phyloP scores from a whole-genome alignment of 1,140 invertebrate genomes.

The Probaryconus sp. region DNA sequence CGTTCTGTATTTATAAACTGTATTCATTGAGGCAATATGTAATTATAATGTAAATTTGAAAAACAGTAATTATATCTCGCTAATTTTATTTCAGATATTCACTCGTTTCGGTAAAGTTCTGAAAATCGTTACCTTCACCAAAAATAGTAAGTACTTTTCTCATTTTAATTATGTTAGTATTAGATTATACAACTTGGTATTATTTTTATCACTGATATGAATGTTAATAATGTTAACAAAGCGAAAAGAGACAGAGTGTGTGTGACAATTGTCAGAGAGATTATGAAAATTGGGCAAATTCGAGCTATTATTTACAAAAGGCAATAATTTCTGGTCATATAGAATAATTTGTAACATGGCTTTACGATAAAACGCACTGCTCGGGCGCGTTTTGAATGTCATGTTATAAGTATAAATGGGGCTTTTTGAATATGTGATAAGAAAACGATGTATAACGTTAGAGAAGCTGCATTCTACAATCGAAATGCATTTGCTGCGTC shows the following conservation, averaged over 20 bases:
- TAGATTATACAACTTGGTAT: no score
- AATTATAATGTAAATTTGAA: conserved; percentile 1
- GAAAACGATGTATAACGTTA: conserved; percentile 44
- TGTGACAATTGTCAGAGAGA: no score
- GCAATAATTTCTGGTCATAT: no score
- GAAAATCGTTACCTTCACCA: conserved; percentile 99
- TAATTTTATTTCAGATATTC: conserved; percentile 90
- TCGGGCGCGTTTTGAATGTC: conserved; percentile 32
- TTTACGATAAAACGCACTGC: conserved; percentile 11
- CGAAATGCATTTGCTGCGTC: conserved; percentile 51
- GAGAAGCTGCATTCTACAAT: conserved; percentile 30
- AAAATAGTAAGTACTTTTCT: conserved; percentile 92
- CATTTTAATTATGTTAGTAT: no score
- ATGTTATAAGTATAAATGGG: conserved; percentile 40
- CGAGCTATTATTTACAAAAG: no score
- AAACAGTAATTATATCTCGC: conserved; percentile 5
- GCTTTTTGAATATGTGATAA: conserved; percentile 58
- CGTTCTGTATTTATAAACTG: no score
- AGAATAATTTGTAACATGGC: conserved; percentile 43
- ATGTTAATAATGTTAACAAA: no score
- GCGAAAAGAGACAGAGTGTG: no score
- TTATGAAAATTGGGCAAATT: no score
- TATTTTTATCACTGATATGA: no score
- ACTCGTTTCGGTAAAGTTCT: conserved; percentile 98
- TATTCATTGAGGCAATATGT: no score